phyloP scores from a whole-genome alignment of 1,140 invertebrate genomes.

The Drosophila sulfurigaster region DNA sequence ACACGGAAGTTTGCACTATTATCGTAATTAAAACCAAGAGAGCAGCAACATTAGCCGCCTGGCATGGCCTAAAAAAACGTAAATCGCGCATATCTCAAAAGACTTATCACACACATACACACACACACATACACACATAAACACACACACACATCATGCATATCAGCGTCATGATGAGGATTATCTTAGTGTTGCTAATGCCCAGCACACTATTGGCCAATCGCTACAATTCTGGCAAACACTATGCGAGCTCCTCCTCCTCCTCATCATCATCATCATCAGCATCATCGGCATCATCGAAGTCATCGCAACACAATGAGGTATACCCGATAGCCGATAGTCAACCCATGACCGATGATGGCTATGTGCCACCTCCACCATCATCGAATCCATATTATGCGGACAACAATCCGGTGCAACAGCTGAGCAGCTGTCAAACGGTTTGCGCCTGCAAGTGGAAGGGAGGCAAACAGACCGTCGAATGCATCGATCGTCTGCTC shows the following conservation, averaged over 20 bases:
- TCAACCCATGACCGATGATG: constrained; percentile 79
- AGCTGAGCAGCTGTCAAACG: constrained; percentile 88
- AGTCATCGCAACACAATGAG: constrained; percentile 64
- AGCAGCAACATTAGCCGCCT: background rate
- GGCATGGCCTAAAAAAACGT: constrained; percentile 30
- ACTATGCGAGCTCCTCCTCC: constrained; percentile 8
- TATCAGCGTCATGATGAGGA: constrained; percentile 7
- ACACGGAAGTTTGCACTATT: constrained; percentile 43
- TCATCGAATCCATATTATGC: constrained; percentile 27
- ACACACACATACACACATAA: constrained; percentile 5
- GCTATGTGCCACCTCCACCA: constrained; percentile 53
- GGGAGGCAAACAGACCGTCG: constrained; percentile 95
- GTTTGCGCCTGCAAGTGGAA: constrained; percentile 97
- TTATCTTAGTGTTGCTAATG: constrained; percentile 2
- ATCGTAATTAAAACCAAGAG: constrained; percentile 48
- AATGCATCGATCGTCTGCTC: constrained; percentile 92
- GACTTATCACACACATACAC: background rate
- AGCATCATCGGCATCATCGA: background rate
- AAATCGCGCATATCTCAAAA: constrained; percentile 1
- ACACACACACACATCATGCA: constrained; percentile 16
- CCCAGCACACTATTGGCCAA: constrained; percentile 18
- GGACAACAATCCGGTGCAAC: constrained; percentile 52
- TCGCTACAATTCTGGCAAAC: constrained; percentile 18
- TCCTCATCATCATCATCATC: background rate
- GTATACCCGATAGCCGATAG: constrained; percentile 77